phyloP scores from a whole-genome alignment of 53 echinoderm and acorn worm species.

The Pentamera pediparva region DNA sequence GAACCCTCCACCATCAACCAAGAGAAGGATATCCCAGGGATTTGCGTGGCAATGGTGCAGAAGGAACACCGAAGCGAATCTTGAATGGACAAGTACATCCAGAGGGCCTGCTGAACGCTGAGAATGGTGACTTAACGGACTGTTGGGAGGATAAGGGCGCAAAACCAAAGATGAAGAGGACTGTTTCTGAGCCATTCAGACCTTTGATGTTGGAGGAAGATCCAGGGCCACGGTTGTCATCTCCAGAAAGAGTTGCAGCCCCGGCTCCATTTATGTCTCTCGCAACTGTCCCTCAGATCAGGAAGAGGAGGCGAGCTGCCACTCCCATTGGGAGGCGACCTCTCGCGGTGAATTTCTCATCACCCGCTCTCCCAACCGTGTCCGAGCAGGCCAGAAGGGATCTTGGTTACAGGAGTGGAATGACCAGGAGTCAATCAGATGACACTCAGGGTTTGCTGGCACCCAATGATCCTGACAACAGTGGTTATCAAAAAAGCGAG shows the following conservation, averaged over 20 bases:
- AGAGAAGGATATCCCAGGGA: too few relatives aligned
- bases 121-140: too few relatives aligned
- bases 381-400: not conserved
- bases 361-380: not conserved
- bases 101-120: too few relatives aligned
- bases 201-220: not conserved
- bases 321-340: not conserved
- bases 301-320: not conserved
- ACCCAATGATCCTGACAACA: not conserved
- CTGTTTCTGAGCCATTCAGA: constrained; percentile 4
- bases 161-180: constrained; percentile 14
- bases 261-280: not conserved
- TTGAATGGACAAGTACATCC: too few relatives aligned
- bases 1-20: too few relatives aligned
- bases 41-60: too few relatives aligned
- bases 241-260: not conserved
- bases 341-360: constrained; percentile 6
- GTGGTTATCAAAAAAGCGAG: not conserved
- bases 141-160: constrained; percentile 8
- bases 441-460: not conserved
- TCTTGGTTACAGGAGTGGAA: too few relatives aligned
- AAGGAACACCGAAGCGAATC: too few relatives aligned
- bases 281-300: not conserved
- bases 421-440: not conserved
- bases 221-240: not conserved